Conservation (phyloP, 2,888 invertebrate genomes). For the Desoria tigrina region DNA sequence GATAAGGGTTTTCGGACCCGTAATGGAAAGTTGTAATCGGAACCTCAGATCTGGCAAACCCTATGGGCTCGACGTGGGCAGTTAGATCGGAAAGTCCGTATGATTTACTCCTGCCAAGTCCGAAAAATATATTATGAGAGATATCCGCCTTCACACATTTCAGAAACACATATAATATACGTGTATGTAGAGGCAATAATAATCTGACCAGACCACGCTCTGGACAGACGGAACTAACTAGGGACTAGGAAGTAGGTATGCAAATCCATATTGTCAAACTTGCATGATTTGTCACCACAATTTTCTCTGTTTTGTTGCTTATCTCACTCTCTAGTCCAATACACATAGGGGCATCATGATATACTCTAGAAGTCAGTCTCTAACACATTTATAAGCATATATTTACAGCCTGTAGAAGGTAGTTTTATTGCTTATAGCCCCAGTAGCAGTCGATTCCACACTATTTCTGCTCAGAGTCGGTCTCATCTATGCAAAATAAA, state of each 20-base stretch:
- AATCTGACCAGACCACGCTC: not conserved
- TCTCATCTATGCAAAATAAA: constrained; percentile 10
- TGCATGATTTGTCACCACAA: constrained; percentile 49
- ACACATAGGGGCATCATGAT: too few relatives aligned
- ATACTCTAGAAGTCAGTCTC: too few relatives aligned
- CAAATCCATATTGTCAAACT: constrained; percentile 25
- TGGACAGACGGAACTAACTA: not conserved
- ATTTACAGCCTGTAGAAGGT: too few relatives aligned
- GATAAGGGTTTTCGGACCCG: too few relatives aligned
- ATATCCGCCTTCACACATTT: constrained; percentile 14
- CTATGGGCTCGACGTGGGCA: too few relatives aligned
- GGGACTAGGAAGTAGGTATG: not conserved
- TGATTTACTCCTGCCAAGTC: constrained; percentile 1
- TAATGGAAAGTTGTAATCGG: too few relatives aligned
- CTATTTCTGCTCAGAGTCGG: too few relatives aligned
- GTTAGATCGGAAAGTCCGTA: too few relatives aligned
- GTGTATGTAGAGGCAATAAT: not conserved
- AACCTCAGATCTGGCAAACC: too few relatives aligned
- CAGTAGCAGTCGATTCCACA: too few relatives aligned
- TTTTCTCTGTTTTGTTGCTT: constrained; percentile 36
- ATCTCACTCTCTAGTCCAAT: constrained; percentile 26
- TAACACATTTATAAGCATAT: too few relatives aligned
- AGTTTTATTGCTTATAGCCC: too few relatives aligned
- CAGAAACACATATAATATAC: not conserved
- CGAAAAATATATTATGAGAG: constrained; percentile 9